A percentile compares a stretch with the other conserved stretches of the same genome.
These are phyloP conservation scores for Petroica traversi DNA, from an alignment of 2,113 vertebrate species.

Conservation along the genomic window DNA sequence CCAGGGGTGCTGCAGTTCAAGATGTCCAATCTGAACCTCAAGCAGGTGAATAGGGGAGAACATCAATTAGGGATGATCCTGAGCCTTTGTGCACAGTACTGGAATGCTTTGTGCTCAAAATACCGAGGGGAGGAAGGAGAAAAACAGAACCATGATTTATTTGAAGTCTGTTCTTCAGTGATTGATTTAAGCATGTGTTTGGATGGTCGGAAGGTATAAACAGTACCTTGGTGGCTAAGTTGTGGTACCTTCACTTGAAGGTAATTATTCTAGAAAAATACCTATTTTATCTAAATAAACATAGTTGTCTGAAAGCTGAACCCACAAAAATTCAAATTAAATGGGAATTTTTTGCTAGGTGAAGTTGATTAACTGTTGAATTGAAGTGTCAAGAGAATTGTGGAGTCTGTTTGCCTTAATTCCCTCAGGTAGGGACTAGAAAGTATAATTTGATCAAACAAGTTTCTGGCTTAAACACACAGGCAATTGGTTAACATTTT, in stretches of 20 bases:
- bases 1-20: not conserved
- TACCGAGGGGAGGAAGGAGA: fast-evolving
- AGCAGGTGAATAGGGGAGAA: not conserved
- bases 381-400: not conserved
- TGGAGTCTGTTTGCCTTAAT: not conserved
- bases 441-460: slow-evolving; percentile 3
- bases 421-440: not conserved
- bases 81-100: not conserved
- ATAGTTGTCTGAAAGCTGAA: not conserved
- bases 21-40: fast-evolving
- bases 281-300: not conserved
- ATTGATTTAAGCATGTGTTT: not conserved
- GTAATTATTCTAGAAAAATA: not conserved
- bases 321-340: not conserved
- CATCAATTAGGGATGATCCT: not conserved
- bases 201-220: not conserved
- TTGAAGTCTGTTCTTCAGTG: not conserved
- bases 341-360: not conserved
- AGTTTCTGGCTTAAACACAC: not conserved
- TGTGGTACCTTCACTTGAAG: not conserved
- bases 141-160: not conserved
- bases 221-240: not conserved
- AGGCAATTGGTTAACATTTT: not conserved
- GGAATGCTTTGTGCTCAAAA: not conserved
- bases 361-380: not conserved